These are phyloP conservation scores for Hylaeus volcanicus DNA, from an alignment of 1,140 invertebrate species.

Conservation along the genomic window DNA sequence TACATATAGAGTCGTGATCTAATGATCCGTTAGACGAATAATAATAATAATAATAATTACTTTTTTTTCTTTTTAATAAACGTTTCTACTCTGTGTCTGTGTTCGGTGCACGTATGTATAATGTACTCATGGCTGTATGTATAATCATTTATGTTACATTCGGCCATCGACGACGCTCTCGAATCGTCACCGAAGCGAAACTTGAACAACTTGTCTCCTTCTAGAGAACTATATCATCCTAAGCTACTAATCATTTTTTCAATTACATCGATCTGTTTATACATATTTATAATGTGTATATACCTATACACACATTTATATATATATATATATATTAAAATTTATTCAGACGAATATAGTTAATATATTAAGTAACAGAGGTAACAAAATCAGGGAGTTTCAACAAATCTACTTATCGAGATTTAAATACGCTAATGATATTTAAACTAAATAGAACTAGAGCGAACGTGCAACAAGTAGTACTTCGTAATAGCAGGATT, in stretches of 20 bases:
- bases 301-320: constrained; percentile 46
- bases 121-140: constrained; percentile 59
- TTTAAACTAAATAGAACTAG: constrained; percentile 66
- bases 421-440: constrained; percentile 59
- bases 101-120: constrained; percentile 56
- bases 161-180: constrained; percentile 40
- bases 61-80: constrained; percentile 13
- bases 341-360: constrained; percentile 72
- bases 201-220: constrained; percentile 72
- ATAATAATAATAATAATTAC: constrained; percentile 31
- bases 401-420: constrained; percentile 61
- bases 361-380: constrained; percentile 70
- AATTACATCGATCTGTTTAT: constrained; percentile 77
- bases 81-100: constrained; percentile 47
- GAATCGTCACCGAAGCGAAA: constrained; percentile 64
- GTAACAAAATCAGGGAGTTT: constrained; percentile 66
- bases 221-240: constrained; percentile 70
- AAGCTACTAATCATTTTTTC: constrained; percentile 70
- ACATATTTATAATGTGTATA: constrained; percentile 62
- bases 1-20: constrained; percentile 62
- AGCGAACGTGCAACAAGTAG: constrained; percentile 67
- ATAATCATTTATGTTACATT: constrained; percentile 68
- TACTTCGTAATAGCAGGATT: constrained; percentile 30
- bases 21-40: constrained; percentile 52
- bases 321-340: constrained; percentile 72